Conservation (phyloP, 1,140 invertebrate genomes). For the Aphelinus atriplicis region DNA sequence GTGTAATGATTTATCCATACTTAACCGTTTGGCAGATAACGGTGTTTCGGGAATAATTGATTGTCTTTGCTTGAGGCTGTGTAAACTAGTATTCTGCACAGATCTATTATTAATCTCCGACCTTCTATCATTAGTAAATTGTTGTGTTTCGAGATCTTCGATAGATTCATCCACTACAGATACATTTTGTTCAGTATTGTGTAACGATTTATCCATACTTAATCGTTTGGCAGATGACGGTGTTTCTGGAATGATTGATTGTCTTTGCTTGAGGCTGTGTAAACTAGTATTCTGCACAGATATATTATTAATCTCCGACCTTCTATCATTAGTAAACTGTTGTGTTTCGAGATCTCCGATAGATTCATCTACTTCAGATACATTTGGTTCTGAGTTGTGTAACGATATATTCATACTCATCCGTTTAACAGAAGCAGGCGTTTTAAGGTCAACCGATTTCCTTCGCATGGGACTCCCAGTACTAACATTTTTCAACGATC, state of each 20-base stretch:
- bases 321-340: background rate
- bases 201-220: background rate
- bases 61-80: background rate
- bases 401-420: background rate
- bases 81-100: too few species aligned
- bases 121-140: background rate
- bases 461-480: too few species aligned
- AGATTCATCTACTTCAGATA: background rate
- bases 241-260: background rate
- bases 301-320: background rate
- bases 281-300: too few species aligned
- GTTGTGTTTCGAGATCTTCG: constrained; percentile 9
- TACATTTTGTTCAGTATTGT: background rate
- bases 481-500: too few species aligned
- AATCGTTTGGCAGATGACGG: background rate
- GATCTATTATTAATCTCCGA: background rate
- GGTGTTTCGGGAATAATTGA: constrained; percentile 1
- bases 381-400: background rate
- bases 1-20: background rate
- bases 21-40: background rate
- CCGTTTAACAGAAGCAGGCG: background rate
- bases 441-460: constrained; percentile 23
- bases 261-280: background rate
- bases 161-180: background rate
- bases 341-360: background rate